phyloP scores from a whole-genome alignment of 2,797 vertebrate genomes.

The Neosalanx taihuensis region DNA sequence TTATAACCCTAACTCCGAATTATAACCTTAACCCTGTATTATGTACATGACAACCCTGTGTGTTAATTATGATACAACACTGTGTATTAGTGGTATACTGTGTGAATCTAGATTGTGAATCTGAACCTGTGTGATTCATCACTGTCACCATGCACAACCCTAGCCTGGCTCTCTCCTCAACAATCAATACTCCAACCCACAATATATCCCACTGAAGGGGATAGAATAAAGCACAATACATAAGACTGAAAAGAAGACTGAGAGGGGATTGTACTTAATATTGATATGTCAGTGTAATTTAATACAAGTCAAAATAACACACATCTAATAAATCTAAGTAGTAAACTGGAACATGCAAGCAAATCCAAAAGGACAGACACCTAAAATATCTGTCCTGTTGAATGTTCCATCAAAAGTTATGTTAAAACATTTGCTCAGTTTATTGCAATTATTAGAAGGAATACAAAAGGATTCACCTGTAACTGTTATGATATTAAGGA shows the following conservation, averaged over 20 bases:
- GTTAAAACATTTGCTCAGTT: not conserved
- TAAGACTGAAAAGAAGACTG: no score
- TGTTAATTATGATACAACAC: no score
- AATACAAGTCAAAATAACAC: no score
- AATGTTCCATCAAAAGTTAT: not conserved
- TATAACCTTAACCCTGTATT: not conserved
- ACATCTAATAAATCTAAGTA: no score
- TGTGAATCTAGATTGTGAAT: not conserved
- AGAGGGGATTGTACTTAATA: no score
- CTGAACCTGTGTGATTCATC: conserved; percentile 5
- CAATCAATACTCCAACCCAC: not conserved
- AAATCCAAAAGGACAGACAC: no score
- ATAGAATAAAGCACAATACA: not conserved
- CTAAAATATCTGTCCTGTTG: not conserved
- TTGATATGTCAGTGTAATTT: no score
- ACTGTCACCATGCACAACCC: not conserved
- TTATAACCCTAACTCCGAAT: not conserved
- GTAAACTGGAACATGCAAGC: no score
- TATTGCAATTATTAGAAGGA: not conserved
- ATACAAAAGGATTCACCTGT: no score
- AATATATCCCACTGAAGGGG: not conserved
- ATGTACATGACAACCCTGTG: not conserved
- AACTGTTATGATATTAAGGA: not conserved
- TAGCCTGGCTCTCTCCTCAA: not conserved
- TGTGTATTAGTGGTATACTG: no score